Conservation (phyloP, 2,113 vertebrate genomes). For the Cyanoramphus novaezelandiae region DNA sequence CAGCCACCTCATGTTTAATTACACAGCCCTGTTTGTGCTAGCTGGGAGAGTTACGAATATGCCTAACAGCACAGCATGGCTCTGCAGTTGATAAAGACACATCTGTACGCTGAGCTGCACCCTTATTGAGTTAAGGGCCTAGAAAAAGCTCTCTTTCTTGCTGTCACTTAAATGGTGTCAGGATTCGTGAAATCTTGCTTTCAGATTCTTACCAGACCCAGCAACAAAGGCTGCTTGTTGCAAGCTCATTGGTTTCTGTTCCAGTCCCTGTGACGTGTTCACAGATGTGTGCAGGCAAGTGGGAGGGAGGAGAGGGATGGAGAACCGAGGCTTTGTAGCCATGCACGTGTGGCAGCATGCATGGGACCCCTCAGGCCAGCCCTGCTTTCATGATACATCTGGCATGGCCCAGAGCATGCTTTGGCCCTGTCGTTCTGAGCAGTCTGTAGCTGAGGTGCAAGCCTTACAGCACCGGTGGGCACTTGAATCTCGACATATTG, state of each 20-base stretch:
- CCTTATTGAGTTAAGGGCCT: not conserved
- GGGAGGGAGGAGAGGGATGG: not conserved
- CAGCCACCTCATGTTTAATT: not conserved
- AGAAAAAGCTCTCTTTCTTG: slow-evolving; percentile 13
- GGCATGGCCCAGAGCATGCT: not conserved
- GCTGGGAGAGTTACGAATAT: not conserved
- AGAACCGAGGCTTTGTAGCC: slow-evolving; percentile 25
- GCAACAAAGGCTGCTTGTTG: slow-evolving; percentile 61
- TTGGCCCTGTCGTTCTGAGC: not conserved
- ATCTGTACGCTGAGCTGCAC: slow-evolving; percentile 6
- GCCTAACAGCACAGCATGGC: not conserved
- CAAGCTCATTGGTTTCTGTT: slow-evolving; percentile 38
- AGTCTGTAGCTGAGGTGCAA: not conserved
- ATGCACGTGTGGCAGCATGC: not conserved
- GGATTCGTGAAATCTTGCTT: slow-evolving; percentile 51
- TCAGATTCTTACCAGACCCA: slow-evolving; percentile 20
- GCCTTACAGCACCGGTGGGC: not conserved
- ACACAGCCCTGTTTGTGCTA: slow-evolving; percentile 37
- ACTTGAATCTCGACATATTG: not conserved
- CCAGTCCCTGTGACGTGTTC: not conserved
- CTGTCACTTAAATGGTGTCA: slow-evolving; percentile 39
- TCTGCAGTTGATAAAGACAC: slow-evolving; percentile 33
- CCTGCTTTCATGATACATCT: not conserved
- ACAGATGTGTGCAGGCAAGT: slow-evolving; percentile 40
- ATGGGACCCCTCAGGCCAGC: not conserved